phyloP scores from a whole-genome alignment of 2,888 invertebrate species.

The Caenorhabditis sinica region DNA sequence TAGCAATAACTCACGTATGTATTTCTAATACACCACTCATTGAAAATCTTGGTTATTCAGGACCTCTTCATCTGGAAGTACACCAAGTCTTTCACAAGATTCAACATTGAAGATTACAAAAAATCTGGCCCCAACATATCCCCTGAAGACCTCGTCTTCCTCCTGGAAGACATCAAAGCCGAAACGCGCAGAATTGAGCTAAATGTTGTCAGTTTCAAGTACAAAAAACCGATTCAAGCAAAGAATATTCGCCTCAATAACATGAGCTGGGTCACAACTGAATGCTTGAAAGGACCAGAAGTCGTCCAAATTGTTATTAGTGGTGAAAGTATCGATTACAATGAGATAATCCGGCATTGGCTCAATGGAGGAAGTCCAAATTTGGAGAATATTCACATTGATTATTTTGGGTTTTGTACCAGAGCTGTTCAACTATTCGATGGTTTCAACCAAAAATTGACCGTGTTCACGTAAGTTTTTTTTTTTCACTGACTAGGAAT shows the following conservation, averaged over 20 bases:
- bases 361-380: too few species aligned
- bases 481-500: too few species aligned
- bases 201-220: neutral
- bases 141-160: neutral
- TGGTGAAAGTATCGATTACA: too few species aligned
- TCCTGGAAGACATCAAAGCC: neutral
- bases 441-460: too few species aligned
- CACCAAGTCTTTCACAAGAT: neutral
- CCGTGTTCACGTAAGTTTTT: too few species aligned
- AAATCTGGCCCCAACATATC: neutral
- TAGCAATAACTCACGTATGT: too few species aligned
- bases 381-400: too few species aligned
- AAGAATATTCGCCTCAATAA: neutral
- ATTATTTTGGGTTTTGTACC: too few species aligned
- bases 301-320: neutral
- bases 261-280: neutral
- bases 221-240: neutral
- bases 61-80: neutral
- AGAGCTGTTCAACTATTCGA: too few species aligned
- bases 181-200: neutral
- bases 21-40: too few species aligned
- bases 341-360: too few species aligned
- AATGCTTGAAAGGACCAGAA: neutral
- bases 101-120: neutral
- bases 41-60: neutral